These are phyloP conservation scores for Limnephilus auricula DNA, from an alignment of 2,888 invertebrate genomes.

Conservation along the genomic window DNA sequence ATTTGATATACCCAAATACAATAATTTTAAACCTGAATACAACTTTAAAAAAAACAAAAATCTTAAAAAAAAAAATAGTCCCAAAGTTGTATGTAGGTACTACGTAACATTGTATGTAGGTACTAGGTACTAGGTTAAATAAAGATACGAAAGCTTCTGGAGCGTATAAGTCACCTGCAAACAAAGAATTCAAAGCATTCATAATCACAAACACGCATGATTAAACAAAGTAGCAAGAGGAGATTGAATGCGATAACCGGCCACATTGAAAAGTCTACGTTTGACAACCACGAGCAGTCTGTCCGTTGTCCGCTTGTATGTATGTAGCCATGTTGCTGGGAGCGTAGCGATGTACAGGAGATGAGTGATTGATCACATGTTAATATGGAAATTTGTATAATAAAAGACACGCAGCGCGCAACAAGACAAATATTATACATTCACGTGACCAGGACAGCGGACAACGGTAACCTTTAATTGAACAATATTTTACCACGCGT, in stretches of 20 bases:
- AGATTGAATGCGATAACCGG: constrained; percentile 22
- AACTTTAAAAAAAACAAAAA: not conserved
- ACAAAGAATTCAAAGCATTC: constrained; percentile 6
- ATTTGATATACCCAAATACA: not conserved
- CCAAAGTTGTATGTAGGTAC: not conserved
- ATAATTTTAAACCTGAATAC: not conserved
- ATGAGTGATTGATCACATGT: constrained; percentile 64
- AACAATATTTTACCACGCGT: not conserved
- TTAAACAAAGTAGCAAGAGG: not conserved
- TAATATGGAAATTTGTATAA: constrained; percentile 64
- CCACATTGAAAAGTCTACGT: constrained; percentile 16
- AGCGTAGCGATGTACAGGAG: constrained; percentile 13
- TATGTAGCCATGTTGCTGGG: not conserved
- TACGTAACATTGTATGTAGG: not conserved
- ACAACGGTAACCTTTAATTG: constrained; percentile 20
- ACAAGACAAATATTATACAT: constrained; percentile 55
- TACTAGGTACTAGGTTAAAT: not conserved
- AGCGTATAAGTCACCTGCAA: not conserved
- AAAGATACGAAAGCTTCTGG: not conserved
- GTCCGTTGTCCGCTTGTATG: not conserved
- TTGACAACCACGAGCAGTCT: constrained; percentile 2
- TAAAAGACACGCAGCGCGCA: constrained; percentile 63
- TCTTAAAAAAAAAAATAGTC: not conserved
- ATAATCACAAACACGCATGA: not conserved
- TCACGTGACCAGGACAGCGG: constrained; percentile 3